phyloP scores from a whole-genome alignment of 2,113 vertebrate species.

The Alethe diademata region DNA sequence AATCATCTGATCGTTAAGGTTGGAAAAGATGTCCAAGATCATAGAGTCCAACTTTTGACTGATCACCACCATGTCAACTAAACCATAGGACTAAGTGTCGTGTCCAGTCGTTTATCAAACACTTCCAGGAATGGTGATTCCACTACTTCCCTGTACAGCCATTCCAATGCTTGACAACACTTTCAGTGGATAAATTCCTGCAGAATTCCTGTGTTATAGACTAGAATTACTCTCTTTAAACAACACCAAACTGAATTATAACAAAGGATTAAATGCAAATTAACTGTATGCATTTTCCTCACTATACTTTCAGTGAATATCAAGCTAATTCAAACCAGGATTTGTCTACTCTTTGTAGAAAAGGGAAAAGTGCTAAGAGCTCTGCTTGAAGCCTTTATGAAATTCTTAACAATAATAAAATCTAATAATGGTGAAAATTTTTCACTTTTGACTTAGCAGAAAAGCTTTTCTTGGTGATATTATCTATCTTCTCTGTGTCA shows the following conservation, averaged over 20 bases:
- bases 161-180: neutral
- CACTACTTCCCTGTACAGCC: neutral
- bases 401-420: slow-evolving; percentile 9
- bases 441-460: neutral
- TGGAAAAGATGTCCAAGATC: neutral
- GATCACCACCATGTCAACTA: neutral
- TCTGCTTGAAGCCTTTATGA: neutral
- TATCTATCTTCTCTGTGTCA: neutral
- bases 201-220: neutral
- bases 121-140: neutral
- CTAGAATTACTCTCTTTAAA: neutral
- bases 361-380: neutral
- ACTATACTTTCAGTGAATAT: neutral
- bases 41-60: neutral
- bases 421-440: neutral
- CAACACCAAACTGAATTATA: neutral
- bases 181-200: neutral
- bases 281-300: neutral
- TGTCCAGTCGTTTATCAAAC: neutral
- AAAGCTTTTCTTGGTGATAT: neutral
- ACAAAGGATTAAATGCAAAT: neutral
- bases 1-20: neutral
- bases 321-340: slow-evolving; percentile 16
- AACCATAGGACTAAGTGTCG: neutral
- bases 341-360: neutral